These are phyloP conservation scores for Oscheius sp. DNA, from an alignment of 2,888 invertebrate species.

Conservation along the genomic window DNA sequence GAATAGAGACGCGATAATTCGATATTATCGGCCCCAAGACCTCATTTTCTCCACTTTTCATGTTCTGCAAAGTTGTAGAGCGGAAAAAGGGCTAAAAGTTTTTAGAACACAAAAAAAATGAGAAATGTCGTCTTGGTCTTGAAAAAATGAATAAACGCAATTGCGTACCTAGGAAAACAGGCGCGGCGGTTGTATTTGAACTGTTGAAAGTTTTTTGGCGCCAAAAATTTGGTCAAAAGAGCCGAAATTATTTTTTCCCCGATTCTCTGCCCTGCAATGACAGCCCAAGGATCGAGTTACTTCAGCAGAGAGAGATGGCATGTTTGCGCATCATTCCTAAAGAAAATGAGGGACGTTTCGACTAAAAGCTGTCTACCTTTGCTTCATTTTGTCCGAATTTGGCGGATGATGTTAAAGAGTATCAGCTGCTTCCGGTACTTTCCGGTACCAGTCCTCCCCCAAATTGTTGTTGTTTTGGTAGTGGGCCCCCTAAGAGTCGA, in stretches of 20 bases:
- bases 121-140: no score
- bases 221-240: background rate
- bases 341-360: background rate
- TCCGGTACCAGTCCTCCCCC: conserved; percentile 11
- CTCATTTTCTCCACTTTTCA: no score
- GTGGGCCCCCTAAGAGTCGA: background rate
- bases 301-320: conserved; percentile 1
- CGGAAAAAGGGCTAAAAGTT: no score
- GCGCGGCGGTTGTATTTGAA: no score
- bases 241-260: background rate
- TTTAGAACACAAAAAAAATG: no score
- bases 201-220: background rate
- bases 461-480: conserved; percentile 12
- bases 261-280: background rate
- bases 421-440: background rate
- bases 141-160: no score
- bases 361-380: background rate
- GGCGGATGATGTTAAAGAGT: background rate
- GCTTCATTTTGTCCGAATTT: background rate
- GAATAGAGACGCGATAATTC: no score
- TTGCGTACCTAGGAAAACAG: background rate
- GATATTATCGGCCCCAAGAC: no score
- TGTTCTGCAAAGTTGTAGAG: no score
- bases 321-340: background rate
- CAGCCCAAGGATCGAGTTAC: conserved; percentile 8